A percentile compares a stretch with the other conserved stretches of the same genome.
These are phyloP conservation scores for Leptinotarsa texana DNA, from an alignment of 1,140 invertebrate genomes.

Conservation along the genomic window DNA sequence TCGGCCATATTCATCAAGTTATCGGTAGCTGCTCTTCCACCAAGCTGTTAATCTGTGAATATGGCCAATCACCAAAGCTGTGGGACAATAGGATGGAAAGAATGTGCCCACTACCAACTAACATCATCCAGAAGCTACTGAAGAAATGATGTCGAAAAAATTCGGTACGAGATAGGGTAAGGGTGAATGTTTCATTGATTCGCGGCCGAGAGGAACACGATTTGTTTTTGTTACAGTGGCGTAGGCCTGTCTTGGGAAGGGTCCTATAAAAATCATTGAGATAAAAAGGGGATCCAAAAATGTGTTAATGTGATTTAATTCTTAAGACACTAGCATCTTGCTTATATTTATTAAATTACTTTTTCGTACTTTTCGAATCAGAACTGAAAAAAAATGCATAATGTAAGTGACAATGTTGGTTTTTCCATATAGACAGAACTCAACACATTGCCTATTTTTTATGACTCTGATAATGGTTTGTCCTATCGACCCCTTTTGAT, in stretches of 20 bases:
- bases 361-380: no score
- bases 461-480: no score
- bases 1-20: conserved; percentile 47
- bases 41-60: conserved; percentile 43
- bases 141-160: conserved; percentile 18
- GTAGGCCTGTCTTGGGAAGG: not conserved
- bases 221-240: conserved; percentile 18
- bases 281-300: not conserved
- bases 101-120: conserved; percentile 43
- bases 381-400: not conserved
- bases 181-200: conserved; percentile 46
- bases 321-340: not conserved
- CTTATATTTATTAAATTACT: not conserved
- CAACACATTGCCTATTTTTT: no score
- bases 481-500: no score
- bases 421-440: no score
- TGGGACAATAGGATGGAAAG: conserved; percentile 13
- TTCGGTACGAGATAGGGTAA: not conserved
- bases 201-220: conserved; percentile 23
- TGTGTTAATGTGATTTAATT: not conserved
- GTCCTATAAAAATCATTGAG: not conserved
- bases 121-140: conserved; percentile 35
- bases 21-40: conserved; percentile 35
- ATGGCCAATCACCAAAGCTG: conserved; percentile 48
- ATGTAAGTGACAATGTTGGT: not conserved